phyloP scores from a whole-genome alignment of 2,888 invertebrate genomes.

The Leucophora obtusa region DNA sequence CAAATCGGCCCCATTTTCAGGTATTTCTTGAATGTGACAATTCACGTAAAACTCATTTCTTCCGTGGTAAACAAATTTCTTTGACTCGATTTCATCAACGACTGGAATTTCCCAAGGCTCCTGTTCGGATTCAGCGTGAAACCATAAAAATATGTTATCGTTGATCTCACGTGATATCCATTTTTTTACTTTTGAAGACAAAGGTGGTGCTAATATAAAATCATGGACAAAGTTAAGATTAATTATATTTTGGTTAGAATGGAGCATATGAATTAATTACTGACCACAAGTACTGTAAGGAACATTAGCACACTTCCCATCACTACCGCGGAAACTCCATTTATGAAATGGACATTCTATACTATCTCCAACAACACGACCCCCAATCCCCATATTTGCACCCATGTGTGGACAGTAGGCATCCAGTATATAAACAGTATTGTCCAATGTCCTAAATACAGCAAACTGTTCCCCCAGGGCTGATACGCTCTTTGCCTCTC shows the following conservation, averaged over 20 bases:
- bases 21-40: conserved; percentile 87
- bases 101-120: conserved; percentile 85
- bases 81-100: conserved; percentile 80
- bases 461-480: conserved; percentile 86
- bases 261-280: background rate
- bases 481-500: conserved; percentile 82
- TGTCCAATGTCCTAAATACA: conserved; percentile 83
- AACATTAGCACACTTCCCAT: conserved; percentile 86
- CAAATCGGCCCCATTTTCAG: conserved; percentile 93
- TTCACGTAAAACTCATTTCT: conserved; percentile 88
- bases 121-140: conserved; percentile 84
- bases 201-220: conserved; percentile 81
- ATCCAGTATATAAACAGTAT: conserved; percentile 85
- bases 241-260: background rate
- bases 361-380: conserved; percentile 86
- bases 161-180: conserved; percentile 86
- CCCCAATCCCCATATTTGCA: conserved; percentile 90
- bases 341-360: conserved; percentile 94
- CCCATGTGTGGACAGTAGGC: conserved; percentile 95
- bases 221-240: background rate
- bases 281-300: conserved; percentile 83
- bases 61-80: conserved; percentile 84
- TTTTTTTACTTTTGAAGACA: conserved; percentile 83
- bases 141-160: conserved; percentile 89
- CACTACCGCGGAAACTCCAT: conserved; percentile 88